phyloP scores from a whole-genome alignment of 1,140 invertebrate genomes.

The Conus ventricosus region DNA sequence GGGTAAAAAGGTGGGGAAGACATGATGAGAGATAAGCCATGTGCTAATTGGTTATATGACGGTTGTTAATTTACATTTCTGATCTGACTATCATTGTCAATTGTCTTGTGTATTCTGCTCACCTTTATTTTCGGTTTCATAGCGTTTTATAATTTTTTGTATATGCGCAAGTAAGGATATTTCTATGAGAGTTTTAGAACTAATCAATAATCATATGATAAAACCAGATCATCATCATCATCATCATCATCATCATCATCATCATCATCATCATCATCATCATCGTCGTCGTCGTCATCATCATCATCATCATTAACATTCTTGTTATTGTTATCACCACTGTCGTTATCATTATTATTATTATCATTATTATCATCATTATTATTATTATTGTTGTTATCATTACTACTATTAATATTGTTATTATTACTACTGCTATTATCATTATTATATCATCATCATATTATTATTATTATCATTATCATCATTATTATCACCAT shows the following conservation, averaged over 20 bases:
- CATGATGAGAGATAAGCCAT: neutral
- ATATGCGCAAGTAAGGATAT: too few species aligned
- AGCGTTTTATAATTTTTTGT: too few species aligned
- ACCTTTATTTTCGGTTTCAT: too few species aligned
- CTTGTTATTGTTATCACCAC: neutral
- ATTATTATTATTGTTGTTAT: neutral
- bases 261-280: neutral
- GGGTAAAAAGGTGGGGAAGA: neutral
- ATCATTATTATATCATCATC: constrained; percentile 20
- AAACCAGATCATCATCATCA: neutral
- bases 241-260: neutral
- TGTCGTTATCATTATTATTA: constrained; percentile 8
- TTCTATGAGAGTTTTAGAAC: too few species aligned
- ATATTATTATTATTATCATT: constrained; percentile 5
- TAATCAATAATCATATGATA: too few species aligned
- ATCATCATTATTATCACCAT: too few species aligned
- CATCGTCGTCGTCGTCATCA: constrained; percentile 7
- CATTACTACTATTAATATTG: neutral
- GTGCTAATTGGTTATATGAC: too few species aligned
- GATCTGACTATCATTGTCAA: too few species aligned
- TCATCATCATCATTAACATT: neutral
- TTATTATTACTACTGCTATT: constrained; percentile 1
- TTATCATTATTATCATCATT: neutral
- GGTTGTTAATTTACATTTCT: too few species aligned
- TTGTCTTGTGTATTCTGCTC: too few species aligned